A percentile compares a stretch with the other conserved stretches of the same genome.
Evolutionary conservation across 2,113 vertebrate species (phyloP).

Genomic region (Brachyhypopomus gauderio): DNA sequence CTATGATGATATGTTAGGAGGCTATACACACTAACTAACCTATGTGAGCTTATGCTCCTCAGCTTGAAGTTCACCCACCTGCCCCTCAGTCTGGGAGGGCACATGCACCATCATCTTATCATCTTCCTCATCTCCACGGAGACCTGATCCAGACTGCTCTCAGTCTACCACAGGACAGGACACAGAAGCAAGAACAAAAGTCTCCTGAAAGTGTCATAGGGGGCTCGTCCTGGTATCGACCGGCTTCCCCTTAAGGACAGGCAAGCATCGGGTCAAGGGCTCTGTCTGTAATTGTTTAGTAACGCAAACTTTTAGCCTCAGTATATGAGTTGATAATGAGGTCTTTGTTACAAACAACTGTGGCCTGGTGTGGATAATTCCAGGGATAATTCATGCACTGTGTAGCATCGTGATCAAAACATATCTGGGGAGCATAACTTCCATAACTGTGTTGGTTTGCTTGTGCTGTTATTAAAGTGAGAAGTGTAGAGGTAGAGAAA

Average conservation of each 20-base stretch:
- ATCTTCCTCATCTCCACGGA: constrained; percentile 30
- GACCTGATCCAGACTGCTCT: constrained; percentile 14
- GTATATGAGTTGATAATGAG: background rate
- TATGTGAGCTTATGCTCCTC: constrained; percentile 66
- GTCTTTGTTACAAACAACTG: background rate
- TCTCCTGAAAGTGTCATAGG: background rate
- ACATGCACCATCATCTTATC: constrained; percentile 12
- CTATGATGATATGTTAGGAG: constrained; percentile 53
- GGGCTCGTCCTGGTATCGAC: background rate
- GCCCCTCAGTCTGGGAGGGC: constrained; percentile 59
- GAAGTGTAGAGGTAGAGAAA: background rate
- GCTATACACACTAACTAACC: constrained; percentile 68
- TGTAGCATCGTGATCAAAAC: background rate
- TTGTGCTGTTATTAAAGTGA: background rate
- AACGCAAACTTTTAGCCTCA: background rate
- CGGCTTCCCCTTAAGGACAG: background rate
- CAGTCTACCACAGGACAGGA: constrained; percentile 1
- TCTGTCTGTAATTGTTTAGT: background rate
- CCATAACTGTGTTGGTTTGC: background rate
- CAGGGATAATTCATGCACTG: too few species aligned
- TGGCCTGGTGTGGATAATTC: too few species aligned
- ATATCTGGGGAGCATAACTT: background rate
- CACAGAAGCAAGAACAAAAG: background rate
- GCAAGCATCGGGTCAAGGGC: background rate
- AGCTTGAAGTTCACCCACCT: constrained; percentile 73